A percentile compares a stretch with the other conserved stretches of the same genome.
phyloP scores from a whole-genome alignment of 1,140 invertebrate genomes.

The Homarus americanus region DNA sequence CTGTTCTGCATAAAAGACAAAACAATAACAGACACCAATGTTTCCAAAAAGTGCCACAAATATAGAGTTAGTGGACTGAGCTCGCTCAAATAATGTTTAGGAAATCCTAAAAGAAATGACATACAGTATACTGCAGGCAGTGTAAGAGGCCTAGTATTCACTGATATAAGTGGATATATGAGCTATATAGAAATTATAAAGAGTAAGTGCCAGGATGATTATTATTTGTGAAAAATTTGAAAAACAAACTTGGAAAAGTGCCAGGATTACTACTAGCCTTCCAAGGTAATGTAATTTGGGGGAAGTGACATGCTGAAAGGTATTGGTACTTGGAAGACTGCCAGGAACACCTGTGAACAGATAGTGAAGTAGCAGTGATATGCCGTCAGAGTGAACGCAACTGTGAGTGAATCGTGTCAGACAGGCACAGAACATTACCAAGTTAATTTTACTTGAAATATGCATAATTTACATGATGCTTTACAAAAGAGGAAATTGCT shows the following conservation, averaged over 20 bases:
- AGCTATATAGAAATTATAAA: not conserved
- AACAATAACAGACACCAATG: constrained; percentile 45
- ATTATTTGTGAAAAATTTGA: not conserved
- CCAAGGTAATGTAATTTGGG: not conserved
- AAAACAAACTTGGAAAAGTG: not conserved
- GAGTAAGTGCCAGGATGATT: not conserved
- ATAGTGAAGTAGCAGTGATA: constrained; percentile 33
- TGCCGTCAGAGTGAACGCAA: constrained; percentile 52
- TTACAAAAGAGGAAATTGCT: constrained; percentile 71
- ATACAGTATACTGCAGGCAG: constrained; percentile 8
- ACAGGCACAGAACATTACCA: constrained; percentile 56
- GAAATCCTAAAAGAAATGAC: not conserved
- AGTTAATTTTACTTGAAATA: constrained; percentile 71
- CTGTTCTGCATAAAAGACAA: constrained; percentile 22
- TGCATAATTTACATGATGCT: constrained; percentile 72
- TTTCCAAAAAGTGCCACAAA: constrained; percentile 68
- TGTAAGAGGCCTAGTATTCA: not conserved
- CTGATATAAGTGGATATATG: not conserved
- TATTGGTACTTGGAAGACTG: not conserved
- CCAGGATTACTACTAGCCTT: constrained; percentile 1
- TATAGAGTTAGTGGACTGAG: constrained; percentile 66
- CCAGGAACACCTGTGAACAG: constrained; percentile 17
- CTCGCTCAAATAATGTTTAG: constrained; percentile 66
- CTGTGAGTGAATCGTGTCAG: constrained; percentile 59
- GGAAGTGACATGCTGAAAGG: not conserved